phyloP scores from a whole-genome alignment of 2,797 vertebrate genomes.

The Astyanax mexicanus region DNA sequence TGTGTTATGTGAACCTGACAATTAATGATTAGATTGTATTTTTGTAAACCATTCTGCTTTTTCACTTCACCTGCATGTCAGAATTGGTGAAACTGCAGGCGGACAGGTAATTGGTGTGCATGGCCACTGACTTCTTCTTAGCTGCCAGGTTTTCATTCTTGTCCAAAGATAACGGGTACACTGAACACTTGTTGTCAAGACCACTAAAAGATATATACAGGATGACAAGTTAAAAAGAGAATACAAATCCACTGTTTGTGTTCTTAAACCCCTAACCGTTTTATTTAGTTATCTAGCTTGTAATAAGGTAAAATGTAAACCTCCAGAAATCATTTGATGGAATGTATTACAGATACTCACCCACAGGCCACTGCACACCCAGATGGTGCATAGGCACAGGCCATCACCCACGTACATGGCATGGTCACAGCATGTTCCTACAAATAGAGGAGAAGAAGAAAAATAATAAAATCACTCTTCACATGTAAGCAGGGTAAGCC shows the following conservation, averaged over 20 bases:
- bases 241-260: neutral
- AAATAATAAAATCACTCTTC: neutral
- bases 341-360: conserved; percentile 77
- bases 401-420: conserved; percentile 99
- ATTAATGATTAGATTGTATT: neutral
- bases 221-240: neutral
- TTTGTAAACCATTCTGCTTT: neutral
- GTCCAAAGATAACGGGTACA: conserved; percentile 97
- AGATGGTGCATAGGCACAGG: conserved; percentile 94
- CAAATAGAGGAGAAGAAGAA: conserved; percentile 12
- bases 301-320: too few species aligned
- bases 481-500: neutral
- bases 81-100: conserved; percentile 99
- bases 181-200: conserved; percentile 98
- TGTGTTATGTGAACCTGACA: too few species aligned
- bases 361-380: conserved; percentile 98
- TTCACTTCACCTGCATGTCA: conserved; percentile 91
- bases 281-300: neutral
- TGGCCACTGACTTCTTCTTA: conserved; percentile 99
- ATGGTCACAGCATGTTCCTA: conserved; percentile 98
- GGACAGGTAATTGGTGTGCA: conserved; percentile 99
- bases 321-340: neutral
- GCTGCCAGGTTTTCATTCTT: conserved; percentile 98
- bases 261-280: neutral
- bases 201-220: conserved; percentile 77